A percentile compares a stretch with the other conserved stretches of the same genome.
These are phyloP conservation scores for Bombus confusus DNA, from an alignment of 1,140 invertebrate genomes.

Conservation along the genomic window DNA sequence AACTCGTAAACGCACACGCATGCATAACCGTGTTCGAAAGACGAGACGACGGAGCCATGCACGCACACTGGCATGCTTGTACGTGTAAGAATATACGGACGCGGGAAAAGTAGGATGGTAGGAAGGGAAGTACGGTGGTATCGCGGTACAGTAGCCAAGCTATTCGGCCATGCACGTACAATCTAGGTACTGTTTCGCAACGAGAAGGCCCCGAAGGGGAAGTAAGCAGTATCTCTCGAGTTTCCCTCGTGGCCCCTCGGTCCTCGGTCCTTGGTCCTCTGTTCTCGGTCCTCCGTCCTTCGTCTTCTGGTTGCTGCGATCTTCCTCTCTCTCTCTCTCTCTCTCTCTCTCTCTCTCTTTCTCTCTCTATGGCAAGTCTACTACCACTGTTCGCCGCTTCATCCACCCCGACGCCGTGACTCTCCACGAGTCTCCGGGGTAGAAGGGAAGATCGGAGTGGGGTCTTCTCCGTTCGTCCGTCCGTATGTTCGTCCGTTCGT, in stretches of 20 bases:
- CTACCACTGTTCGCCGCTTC: constrained; percentile 28
- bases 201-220: constrained; percentile 69
- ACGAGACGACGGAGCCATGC: constrained; percentile 24
- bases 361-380: constrained; percentile 14
- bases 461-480: constrained; percentile 73
- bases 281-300: constrained; percentile 39
- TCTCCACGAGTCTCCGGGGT: constrained; percentile 49
- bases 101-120: constrained; percentile 55
- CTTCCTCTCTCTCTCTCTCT: constrained; percentile 20
- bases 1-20: constrained; percentile 66
- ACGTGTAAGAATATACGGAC: constrained; percentile 31
- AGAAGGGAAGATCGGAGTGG: constrained; percentile 48
- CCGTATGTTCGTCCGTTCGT: constrained; percentile 59
- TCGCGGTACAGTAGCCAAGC: constrained; percentile 56
- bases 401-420: constrained; percentile 48
- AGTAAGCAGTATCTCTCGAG: constrained; percentile 72
- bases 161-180: constrained; percentile 67
- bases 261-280: constrained; percentile 45
- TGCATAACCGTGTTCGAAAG: constrained; percentile 40
- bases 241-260: constrained; percentile 65
- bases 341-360: neutral
- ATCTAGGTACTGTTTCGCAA: constrained; percentile 70
- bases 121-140: constrained; percentile 55
- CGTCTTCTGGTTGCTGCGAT: constrained; percentile 32
- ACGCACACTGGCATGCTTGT: constrained; percentile 9